These are phyloP conservation scores for Phrixothrix hirtus DNA, from an alignment of 2,888 invertebrate species.

Conservation along the genomic window DNA sequence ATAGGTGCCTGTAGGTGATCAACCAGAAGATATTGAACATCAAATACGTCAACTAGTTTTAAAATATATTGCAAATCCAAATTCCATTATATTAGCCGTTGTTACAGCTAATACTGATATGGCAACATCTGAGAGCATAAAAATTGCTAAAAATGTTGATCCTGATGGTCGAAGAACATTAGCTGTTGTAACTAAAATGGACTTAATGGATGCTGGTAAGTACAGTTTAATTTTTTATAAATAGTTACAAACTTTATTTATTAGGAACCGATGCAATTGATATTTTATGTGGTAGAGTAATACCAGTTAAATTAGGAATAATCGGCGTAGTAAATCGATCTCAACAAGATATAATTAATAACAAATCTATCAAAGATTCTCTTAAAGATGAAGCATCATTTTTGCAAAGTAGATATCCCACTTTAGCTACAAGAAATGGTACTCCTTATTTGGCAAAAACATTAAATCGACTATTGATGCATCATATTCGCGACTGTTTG, in stretches of 20 bases:
- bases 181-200: constrained; percentile 97
- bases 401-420: constrained; percentile 95
- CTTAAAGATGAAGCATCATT: constrained; percentile 94
- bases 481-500: constrained; percentile 97
- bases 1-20: constrained; percentile 94
- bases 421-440: constrained; percentile 93
- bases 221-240: too few relatives aligned
- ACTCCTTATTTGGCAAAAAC: constrained; percentile 97
- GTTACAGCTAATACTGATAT: constrained; percentile 98
- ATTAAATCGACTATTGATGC: constrained; percentile 94
- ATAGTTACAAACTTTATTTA: too few relatives aligned
- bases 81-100: constrained; percentile 96
- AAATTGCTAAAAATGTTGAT: constrained; percentile 94
- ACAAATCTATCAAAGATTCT: constrained; percentile 83
- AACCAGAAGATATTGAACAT: constrained; percentile 95
- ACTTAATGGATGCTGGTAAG: constrained; percentile 97
- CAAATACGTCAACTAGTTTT: constrained; percentile 90
- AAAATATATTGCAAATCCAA: constrained; percentile 92
- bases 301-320: constrained; percentile 98
- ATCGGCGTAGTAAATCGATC: constrained; percentile 99
- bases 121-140: constrained; percentile 97
- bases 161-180: constrained; percentile 94
- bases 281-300: constrained; percentile 94
- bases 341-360: constrained; percentile 94
- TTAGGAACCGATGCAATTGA: constrained; percentile 97